Evolutionary conservation across 2,797 vertebrate species (phyloP).

Genomic region (Chrysolophus pictus): DNA sequence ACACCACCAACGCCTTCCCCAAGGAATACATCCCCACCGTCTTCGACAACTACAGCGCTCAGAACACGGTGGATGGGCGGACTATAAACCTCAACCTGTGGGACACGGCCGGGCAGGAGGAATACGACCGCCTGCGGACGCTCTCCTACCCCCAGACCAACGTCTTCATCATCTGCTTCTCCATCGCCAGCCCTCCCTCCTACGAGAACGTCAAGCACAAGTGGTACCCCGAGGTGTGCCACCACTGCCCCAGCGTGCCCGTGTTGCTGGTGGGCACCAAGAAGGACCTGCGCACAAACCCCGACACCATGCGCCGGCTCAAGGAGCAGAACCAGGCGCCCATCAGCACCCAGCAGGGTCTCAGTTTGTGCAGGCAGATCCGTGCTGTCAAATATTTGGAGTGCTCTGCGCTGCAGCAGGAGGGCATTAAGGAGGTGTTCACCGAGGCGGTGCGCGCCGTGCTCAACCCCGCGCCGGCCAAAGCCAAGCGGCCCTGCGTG

Average conservation of each 20-base stretch:
- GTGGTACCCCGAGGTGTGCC: constrained; percentile 87
- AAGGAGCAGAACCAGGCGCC: constrained; percentile 85
- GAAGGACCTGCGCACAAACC: constrained; percentile 85
- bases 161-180: constrained; percentile 91
- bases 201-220: constrained; percentile 87
- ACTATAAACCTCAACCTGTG: constrained; percentile 84
- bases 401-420: constrained; percentile 87
- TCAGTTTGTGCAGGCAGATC: constrained; percentile 84
- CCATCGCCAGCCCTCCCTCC: constrained; percentile 85
- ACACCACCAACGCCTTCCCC: constrained; percentile 89
- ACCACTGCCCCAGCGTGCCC: constrained; percentile 86
- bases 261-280: constrained; percentile 89
- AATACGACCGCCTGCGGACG: constrained; percentile 85
- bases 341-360: constrained; percentile 84
- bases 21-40: constrained; percentile 90
- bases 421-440: constrained; percentile 88
- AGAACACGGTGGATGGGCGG: constrained; percentile 83
- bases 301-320: constrained; percentile 82
- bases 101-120: constrained; percentile 88
- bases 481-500: constrained; percentile 83
- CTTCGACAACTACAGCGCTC: constrained; percentile 90
- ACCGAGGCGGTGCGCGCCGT: constrained; percentile 83
- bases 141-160: constrained; percentile 87
- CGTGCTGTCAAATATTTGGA: constrained; percentile 87
- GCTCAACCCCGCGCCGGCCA: constrained; percentile 78